Evolutionary conservation across 2,888 invertebrate species (phyloP).

Genomic region (Acanthosepion esculentum): DNA sequence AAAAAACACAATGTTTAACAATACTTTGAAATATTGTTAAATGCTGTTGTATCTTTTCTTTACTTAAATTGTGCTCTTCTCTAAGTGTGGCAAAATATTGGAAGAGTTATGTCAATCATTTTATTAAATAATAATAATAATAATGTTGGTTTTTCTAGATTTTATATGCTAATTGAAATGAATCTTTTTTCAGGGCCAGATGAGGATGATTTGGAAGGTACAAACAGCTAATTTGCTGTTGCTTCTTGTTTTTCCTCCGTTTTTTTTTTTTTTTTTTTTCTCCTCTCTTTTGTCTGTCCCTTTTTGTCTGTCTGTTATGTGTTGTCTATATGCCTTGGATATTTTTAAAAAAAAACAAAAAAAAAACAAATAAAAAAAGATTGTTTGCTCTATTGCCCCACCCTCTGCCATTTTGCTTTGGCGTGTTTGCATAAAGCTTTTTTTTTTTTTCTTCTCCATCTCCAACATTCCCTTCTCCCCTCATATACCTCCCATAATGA

Average conservation of each 20-base stretch:
- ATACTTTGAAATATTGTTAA: no score
- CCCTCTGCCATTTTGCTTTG: background rate
- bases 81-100: no score
- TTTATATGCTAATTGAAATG: slow-evolving; percentile 5
- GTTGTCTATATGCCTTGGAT: background rate
- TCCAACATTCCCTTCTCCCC: background rate
- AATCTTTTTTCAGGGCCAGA: slow-evolving; percentile 47
- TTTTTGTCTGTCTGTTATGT: background rate
- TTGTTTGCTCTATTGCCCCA: background rate
- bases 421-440: background rate
- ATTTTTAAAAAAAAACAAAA: background rate
- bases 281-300: background rate
- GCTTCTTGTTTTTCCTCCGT: background rate
- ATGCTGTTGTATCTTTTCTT: no score
- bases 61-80: no score
- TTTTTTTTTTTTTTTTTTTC: background rate
- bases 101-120: no score
- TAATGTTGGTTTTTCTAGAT: background rate
- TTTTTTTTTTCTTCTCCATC: background rate
- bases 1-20: no score
- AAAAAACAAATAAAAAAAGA: background rate
- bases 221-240: slow-evolving; percentile 2
- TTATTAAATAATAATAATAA: no score
- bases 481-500: background rate
- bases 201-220: slow-evolving; percentile 46